These are phyloP conservation scores for Synanthedon andrenaeformis DNA, from an alignment of 2,888 invertebrate species.

Conservation along the genomic window DNA sequence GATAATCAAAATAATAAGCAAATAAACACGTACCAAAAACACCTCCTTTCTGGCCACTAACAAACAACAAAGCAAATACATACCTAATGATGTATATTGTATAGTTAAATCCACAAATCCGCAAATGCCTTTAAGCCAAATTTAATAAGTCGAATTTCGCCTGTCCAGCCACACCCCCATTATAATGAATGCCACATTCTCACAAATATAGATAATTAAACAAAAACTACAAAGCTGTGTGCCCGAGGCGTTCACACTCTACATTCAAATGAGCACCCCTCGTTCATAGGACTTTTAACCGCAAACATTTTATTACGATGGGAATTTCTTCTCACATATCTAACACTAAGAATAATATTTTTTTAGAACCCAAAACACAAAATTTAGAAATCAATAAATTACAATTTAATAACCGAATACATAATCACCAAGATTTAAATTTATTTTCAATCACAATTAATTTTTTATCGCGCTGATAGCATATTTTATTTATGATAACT, in stretches of 20 bases:
- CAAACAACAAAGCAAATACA: too few species aligned
- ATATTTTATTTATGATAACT: too few species aligned
- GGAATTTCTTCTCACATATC: too few species aligned
- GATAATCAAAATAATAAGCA: too few species aligned
- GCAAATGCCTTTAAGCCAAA: slow-evolving; percentile 55
- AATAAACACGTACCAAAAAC: too few species aligned
- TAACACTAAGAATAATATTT: background rate
- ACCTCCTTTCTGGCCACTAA: too few species aligned
- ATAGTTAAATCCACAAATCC: slow-evolving; percentile 7
- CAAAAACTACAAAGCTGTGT: slow-evolving; percentile 58
- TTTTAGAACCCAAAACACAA: background rate
- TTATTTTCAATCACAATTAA: too few species aligned
- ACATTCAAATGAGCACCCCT: slow-evolving; percentile 61
- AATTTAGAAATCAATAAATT: background rate
- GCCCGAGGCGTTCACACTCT: slow-evolving; percentile 41
- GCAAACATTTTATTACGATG: slow-evolving; percentile 10
- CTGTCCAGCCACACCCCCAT: slow-evolving; percentile 31
- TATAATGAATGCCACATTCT: slow-evolving; percentile 46
- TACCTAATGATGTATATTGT: background rate
- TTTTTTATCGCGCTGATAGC: too few species aligned
- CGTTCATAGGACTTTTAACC: slow-evolving; percentile 35
- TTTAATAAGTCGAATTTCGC: slow-evolving; percentile 40
- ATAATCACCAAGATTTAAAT: background rate
- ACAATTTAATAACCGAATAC: background rate
- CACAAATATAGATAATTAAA: slow-evolving; percentile 54